Base-by-base conservation (phyloP, 23 tunicate species). In the Ciona savignyi region DNA sequence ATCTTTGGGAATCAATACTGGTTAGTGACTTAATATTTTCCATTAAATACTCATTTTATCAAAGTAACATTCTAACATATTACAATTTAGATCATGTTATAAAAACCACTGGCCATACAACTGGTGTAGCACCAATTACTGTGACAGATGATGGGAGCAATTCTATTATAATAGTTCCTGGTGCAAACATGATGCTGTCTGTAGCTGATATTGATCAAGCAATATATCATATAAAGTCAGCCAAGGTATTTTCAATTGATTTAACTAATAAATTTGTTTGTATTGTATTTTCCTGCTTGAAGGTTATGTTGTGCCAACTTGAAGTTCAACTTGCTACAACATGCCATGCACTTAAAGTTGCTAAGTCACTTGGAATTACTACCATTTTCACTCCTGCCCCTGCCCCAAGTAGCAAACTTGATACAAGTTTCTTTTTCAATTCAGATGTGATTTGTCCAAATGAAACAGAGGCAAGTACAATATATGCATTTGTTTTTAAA, bases 301-400 rank as follows among this genome's bases (percentile, higher is more conserved):
- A 75, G 80, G 80, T 83, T 62, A 15, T 89, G 65, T 29, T 89
- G 42, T 89, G 96, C 75, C 96, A 89, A 72, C 51, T 84, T 42
- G 96, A 89, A 77, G 78, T 89, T 34, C 27, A 72, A 23, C 30
- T 30, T 3, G 48, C 66, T 21, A 63, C 78, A 0, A 82, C 96
- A 0, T 42, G 78, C 19, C 62, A 77, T 65, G 88, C 96, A 15
- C 33, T 89, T 28, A 77, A 67, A 60, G 42, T 32, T 28, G 96
- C 96, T 1, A 89, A 78, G 61, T 66, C 51, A 21, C 62, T 27
- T 20, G 81, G 77, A 9, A 89, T 61, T 77, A 79, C 35, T 22
- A 89, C 96, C 23, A 76, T 89, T 4, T 78, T 89, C 27, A 89
- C 82, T 61, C 80, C 83, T 32, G 96, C 96, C 24, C 96, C 96